A percentile compares a stretch with the other conserved stretches of the same genome.
Evolutionary conservation across 2,797 vertebrate species (phyloP).

Genomic region (Moxostoma hubbsi): DNA sequence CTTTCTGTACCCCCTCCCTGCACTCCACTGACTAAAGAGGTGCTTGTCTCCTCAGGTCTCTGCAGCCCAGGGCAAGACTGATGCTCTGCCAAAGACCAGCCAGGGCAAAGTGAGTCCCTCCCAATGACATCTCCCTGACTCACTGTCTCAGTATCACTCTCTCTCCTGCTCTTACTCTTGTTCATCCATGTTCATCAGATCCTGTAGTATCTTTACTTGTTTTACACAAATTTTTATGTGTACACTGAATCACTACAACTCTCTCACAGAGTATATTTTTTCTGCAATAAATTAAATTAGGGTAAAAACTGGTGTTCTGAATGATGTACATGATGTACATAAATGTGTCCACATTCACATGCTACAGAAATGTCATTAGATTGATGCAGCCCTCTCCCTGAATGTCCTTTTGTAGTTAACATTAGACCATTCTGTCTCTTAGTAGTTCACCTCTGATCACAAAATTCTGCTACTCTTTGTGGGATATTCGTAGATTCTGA

Average conservation of each 20-base stretch:
- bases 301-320: not conserved
- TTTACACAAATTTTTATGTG: not conserved
- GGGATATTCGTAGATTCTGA: not conserved
- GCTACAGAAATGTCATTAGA: constrained; percentile 2
- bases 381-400: not conserved
- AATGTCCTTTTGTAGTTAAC: constrained; percentile 43
- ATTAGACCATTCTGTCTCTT: constrained; percentile 63
- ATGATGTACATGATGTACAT: not conserved
- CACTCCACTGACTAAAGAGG: constrained; percentile 70
- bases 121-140: constrained; percentile 51
- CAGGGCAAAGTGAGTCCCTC: constrained; percentile 81
- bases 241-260: not conserved
- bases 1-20: constrained; percentile 40
- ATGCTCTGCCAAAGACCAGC: constrained; percentile 64
- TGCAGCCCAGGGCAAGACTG: constrained; percentile 76
- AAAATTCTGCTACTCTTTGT: constrained; percentile 10
- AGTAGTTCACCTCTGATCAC: constrained; percentile 57
- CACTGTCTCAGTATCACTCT: constrained; percentile 38
- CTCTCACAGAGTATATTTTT: not conserved
- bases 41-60: constrained; percentile 78
- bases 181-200: constrained; percentile 9
- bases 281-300: not conserved
- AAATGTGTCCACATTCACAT: not conserved
- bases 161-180: constrained; percentile 40
- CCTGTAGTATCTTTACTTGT: not conserved